Evolutionary conservation across 2,113 vertebrate species (phyloP), one percentile per base, ranked within the genome.

Genomic region (Thymallus thymallus): DNA sequence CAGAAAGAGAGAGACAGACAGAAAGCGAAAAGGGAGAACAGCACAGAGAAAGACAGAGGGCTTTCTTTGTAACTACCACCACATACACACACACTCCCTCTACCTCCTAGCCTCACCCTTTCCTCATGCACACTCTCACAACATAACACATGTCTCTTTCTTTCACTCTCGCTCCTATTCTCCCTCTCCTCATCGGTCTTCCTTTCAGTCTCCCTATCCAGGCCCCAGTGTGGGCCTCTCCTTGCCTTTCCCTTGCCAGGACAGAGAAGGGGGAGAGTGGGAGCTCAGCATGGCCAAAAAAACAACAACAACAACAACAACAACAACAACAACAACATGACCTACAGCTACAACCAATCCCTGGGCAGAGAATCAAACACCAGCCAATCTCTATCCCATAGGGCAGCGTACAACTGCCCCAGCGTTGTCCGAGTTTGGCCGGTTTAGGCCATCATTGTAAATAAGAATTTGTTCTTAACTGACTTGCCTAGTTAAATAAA

Each of bases 301-400:
- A 88, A 87, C 80, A 90, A 80, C 82, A 79, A 88, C 35, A 41
- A 61, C 18, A 85, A 82, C 76, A 82, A 82, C 87, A 88, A 87
- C 80, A 90, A 80, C 82, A 79, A 88, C 82, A 79, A 88, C 18
- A 85, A 82, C 76, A 77, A 76, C 73, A 76, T 82, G 77, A 81
- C 78, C 67, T 73, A 77, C 0, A 29, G 86, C 81, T 84, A 18
- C 48, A 51, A 68, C 66, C 66, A 68, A 48, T 68, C 41, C 62
- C 69, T 84, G 13, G 16, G 55, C 74, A 79, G 77, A 77, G 75
- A 75, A 71, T 29, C 48, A 55, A 26, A 69, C 74, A 58, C 61
- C 35, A 26, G 63, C 75, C 80, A 85, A 72, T 70, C 32, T 2
- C 6, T 48, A 64, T 4, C 30, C n/a, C n/a, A n/a, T n/a, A n/a